A percentile compares a stretch with the other conserved stretches of the same genome.
phyloP scores from a whole-genome alignment of 2,113 vertebrate genomes.

The Barnardius zonarius region DNA sequence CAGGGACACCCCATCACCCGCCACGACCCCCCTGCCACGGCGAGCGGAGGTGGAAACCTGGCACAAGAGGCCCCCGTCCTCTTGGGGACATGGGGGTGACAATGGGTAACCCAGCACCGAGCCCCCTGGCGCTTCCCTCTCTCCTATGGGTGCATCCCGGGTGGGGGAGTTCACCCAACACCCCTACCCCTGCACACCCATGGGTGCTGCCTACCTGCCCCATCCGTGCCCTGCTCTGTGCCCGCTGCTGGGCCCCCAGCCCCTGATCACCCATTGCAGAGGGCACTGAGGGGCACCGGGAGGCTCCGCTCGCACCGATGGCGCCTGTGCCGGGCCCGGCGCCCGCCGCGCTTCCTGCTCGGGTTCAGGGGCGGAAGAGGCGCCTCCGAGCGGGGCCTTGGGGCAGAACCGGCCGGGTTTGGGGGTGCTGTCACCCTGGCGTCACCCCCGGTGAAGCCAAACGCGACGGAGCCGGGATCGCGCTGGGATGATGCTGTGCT shows the following conservation, averaged over 20 bases:
- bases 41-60: not conserved
- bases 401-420: not conserved
- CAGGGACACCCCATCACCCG: not conserved
- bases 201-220: slow-evolving; percentile 54
- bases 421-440: not conserved
- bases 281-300: not conserved
- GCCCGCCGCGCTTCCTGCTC: not conserved
- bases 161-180: fast-evolving
- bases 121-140: not conserved
- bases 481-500: fast-evolving
- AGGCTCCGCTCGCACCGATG: fast-evolving
- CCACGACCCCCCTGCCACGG: fast-evolving
- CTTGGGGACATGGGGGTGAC: not conserved
- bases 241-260: fast-evolving
- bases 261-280: not conserved
- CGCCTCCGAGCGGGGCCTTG: not conserved
- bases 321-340: not conserved
- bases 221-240: not conserved
- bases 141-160: not conserved
- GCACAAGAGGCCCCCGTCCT: fast-evolving
- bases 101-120: not conserved
- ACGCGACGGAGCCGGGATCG: fast-evolving
- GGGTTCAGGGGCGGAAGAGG: slow-evolving; percentile 20
- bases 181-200: not conserved
- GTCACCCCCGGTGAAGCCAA: fast-evolving